phyloP scores from a whole-genome alignment of 2,113 vertebrate species.

The Takifugu flavidus region DNA sequence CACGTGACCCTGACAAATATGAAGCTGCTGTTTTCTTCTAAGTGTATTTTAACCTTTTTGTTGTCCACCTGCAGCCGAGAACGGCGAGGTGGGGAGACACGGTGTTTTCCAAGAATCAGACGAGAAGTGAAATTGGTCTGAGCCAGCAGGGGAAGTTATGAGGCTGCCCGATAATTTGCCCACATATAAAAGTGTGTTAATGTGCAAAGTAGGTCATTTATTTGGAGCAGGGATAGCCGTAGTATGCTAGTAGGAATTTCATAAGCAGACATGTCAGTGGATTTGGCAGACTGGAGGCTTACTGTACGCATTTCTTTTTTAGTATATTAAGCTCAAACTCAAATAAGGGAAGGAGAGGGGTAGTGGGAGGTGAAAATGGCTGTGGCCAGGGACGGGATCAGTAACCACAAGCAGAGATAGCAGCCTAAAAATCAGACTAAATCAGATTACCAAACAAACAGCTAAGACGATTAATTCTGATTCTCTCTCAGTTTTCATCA shows the following conservation, averaged over 20 bases:
- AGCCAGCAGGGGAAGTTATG: conserved; percentile 28
- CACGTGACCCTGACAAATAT: conserved; percentile 12
- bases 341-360: conserved; percentile 10
- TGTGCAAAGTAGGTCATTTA: conserved; percentile 76
- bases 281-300: conserved; percentile 55
- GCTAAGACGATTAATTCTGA: conserved; percentile 71
- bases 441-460: conserved; percentile 75
- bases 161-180: conserved; percentile 47
- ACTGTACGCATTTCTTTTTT: conserved; percentile 48
- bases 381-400: conserved; percentile 58
- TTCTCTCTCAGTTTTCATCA: conserved; percentile 36
- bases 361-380: conserved; percentile 53
- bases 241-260: conserved; percentile 55
- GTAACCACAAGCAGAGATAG: conserved; percentile 64
- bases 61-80: conserved; percentile 7
- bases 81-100: conserved; percentile 6
- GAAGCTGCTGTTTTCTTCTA: conserved; percentile 22
- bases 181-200: conserved; percentile 71
- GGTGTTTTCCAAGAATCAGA: conserved; percentile 60
- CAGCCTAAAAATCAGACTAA: conserved; percentile 66
- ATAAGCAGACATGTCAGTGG: conserved; percentile 60
- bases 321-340: conserved; percentile 28
- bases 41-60: conserved; percentile 19
- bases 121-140: conserved; percentile 13
- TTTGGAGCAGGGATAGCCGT: conserved; percentile 68